Conservation (phyloP, 2,888 invertebrate genomes). For the Polietes domitor region DNA sequence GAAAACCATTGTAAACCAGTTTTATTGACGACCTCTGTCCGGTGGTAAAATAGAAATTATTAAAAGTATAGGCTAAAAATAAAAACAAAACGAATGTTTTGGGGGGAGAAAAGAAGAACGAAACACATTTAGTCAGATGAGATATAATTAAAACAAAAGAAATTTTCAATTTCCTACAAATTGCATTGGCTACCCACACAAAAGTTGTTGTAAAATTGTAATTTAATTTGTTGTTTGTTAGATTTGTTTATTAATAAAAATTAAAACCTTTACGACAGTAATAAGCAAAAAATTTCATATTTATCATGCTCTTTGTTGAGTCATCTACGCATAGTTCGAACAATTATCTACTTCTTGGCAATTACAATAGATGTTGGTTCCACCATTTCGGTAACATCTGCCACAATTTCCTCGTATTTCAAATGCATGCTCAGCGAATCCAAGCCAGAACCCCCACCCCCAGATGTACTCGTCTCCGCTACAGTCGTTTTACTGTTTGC, state of each 20-base stretch:
- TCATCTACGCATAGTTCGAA: conserved; percentile 11
- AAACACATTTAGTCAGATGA: conserved; percentile 41
- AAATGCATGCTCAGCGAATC: conserved; percentile 76
- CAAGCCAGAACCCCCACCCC: conserved; percentile 68
- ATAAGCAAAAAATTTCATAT: conserved; percentile 25
- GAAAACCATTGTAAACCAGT: conserved; percentile 76
- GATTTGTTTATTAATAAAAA: conserved; percentile 49
- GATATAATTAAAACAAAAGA: not conserved
- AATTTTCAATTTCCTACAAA: conserved; percentile 10
- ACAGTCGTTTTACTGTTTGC: conserved; percentile 33
- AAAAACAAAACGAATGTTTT: conserved; percentile 8
- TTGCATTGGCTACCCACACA: no score
- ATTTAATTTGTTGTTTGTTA: conserved; percentile 6
- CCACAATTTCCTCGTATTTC: conserved; percentile 80
- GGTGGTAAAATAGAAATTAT: conserved; percentile 75
- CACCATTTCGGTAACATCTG: conserved; percentile 78
- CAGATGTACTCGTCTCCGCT: conserved; percentile 19
- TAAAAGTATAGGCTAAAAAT: conserved; percentile 55
- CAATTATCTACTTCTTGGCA: conserved; percentile 45
- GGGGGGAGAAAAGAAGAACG: conserved; percentile 40
- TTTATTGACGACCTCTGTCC: conserved; percentile 78
- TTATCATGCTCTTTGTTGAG: conserved; percentile 42
- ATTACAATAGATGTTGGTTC: conserved; percentile 61
- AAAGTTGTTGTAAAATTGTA: no score
- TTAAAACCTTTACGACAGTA: conserved; percentile 29